phyloP scores from a whole-genome alignment of 37 sponge, comb jelly and placozoan genomes.

The Theonella swinhoei region DNA sequence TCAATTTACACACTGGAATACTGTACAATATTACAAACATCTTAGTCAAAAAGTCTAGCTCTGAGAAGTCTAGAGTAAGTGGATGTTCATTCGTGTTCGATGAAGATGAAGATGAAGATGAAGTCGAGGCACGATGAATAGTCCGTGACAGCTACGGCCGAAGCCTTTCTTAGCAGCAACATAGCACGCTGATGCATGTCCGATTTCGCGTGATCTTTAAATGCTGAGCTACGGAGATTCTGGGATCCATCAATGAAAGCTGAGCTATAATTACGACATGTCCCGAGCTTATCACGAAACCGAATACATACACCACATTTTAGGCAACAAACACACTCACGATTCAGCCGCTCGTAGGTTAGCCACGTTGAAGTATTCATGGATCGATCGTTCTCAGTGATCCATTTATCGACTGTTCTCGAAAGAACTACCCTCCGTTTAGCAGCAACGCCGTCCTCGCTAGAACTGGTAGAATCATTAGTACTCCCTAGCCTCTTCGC shows the following conservation, averaged over 20 bases:
- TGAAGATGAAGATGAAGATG: too few species aligned
- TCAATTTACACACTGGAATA: too few species aligned
- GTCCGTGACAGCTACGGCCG: neutral
- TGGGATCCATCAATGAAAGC: slow-evolving; percentile 54
- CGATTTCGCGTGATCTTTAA: slow-evolving; percentile 22
- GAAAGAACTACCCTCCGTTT: neutral
- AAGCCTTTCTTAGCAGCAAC: slow-evolving; percentile 25
- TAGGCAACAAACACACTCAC: slow-evolving; percentile 15
- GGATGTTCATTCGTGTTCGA: too few species aligned
- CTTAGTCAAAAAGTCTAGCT: too few species aligned
- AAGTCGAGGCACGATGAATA: too few species aligned
- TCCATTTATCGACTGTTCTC: slow-evolving; percentile 23
- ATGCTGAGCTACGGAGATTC: slow-evolving; percentile 20
- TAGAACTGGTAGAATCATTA: neutral
- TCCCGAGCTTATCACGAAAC: slow-evolving; percentile 14
- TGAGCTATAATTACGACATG: slow-evolving; percentile 29
- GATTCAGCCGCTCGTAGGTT: slow-evolving; percentile 11
- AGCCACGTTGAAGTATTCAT: slow-evolving; percentile 52
- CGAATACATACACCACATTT: slow-evolving; percentile 19
- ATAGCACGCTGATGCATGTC: slow-evolving; percentile 37
- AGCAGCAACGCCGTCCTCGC: neutral
- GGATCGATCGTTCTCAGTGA: slow-evolving; percentile 5
- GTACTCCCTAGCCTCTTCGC: too few species aligned
- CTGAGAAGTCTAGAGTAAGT: too few species aligned
- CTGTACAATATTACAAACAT: too few species aligned